Base-by-base conservation (phyloP, 1,140 invertebrate species). In the Diploscapter pachys region DNA sequence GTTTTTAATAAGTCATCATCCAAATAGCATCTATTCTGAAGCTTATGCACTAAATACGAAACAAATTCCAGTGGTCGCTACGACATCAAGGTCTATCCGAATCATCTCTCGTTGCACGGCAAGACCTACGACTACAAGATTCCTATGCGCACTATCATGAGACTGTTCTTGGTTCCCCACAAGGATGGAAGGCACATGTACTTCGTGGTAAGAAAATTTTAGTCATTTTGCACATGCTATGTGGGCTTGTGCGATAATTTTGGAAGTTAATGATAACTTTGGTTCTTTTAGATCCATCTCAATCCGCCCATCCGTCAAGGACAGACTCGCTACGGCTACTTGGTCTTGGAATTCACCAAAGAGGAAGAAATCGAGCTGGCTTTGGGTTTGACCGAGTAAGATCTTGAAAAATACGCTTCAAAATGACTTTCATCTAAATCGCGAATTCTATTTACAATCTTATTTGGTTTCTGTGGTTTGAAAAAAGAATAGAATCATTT, bases 41-140 rank as follows among this genome's bases (percentile, higher is more conserved):
- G 11, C 57, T 11, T 11, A 13, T 11, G 57, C 57, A 13, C 57
- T 59, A 59, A 59, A 11, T 59, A 50, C 31, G 63, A 64, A 13
- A 50, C 9, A 31, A 31, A 31, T 89, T 88, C 57, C 87, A 94
- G 93, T 89, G 97, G 97, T 90, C 94, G 97, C 77, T 99, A 99
- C 86, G 97, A 99, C 86, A 96, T 99, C 86, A 99, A 99, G 89
- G 91, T 99, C 62, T 99, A 96, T 85, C 92, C 93, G 72, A 91
- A 93, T 3, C 99, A 98, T 87, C 93, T 99, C 83, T 96, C 99
- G 88, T 90, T 99, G 69, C 97, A 99, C 86, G 97, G 97, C 87
- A 99, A 99, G 90, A 98, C 97, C 0, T 99, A 98, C 86, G 96
- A 99, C 88, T 99, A 99, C 88, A 99, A 99, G 88, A 98, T 99